phyloP scores from a whole-genome alignment of 2,888 invertebrate species.

The Morpho deidamia region DNA sequence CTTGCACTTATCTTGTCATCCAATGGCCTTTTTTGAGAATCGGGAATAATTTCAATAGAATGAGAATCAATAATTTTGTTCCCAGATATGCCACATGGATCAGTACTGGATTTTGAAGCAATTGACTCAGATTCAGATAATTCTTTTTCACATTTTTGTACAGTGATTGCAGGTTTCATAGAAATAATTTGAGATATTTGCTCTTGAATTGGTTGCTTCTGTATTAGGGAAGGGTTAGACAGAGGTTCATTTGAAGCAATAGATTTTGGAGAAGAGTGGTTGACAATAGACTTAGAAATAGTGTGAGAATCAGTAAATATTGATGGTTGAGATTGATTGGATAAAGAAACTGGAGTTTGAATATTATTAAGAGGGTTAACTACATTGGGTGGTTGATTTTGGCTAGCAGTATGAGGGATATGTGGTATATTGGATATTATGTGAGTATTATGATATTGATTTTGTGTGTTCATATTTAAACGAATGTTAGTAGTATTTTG shows the following conservation, averaged over 20 bases:
- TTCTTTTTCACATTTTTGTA: constrained; percentile 60
- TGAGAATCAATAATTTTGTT: constrained; percentile 43
- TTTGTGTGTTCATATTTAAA: constrained; percentile 19
- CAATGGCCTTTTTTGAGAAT: constrained; percentile 43
- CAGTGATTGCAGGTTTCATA: constrained; percentile 43
- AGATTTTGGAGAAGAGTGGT: constrained; percentile 32
- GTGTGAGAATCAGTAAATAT: constrained; percentile 23
- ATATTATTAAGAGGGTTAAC: constrained; percentile 23
- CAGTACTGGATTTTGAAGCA: constrained; percentile 51
- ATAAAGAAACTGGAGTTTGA: constrained; percentile 17
- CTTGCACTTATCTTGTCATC: constrained; percentile 61
- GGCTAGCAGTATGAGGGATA: constrained; percentile 7
- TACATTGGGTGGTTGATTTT: constrained; percentile 18
- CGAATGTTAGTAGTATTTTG: constrained; percentile 21
- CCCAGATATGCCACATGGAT: constrained; percentile 38
- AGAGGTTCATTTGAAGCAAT: constrained; percentile 36
- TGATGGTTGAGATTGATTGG: constrained; percentile 28
- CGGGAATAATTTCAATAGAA: constrained; percentile 46
- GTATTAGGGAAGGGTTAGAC: constrained; percentile 38
- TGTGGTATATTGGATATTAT: constrained; percentile 10
- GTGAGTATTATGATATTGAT: constrained; percentile 23
- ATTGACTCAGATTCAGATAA: constrained; percentile 55
- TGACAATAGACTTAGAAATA: constrained; percentile 36
- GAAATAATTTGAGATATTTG: constrained; percentile 30
- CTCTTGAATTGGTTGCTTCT: constrained; percentile 44